Base-by-base conservation (phyloP, 2,113 vertebrate species). In the Sakesphorus luctuosus region DNA sequence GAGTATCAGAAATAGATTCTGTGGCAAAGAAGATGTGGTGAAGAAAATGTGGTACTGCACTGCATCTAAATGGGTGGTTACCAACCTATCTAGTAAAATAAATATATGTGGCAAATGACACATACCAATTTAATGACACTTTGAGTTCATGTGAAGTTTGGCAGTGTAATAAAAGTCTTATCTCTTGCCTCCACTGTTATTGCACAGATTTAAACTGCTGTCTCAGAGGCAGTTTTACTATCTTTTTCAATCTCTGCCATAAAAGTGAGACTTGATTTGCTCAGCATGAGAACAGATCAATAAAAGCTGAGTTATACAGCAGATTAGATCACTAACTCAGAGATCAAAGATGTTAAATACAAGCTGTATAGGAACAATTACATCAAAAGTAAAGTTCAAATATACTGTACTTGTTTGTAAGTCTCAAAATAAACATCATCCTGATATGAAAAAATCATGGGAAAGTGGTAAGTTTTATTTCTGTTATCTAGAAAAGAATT, bases 271-370 rank as follows among this genome's bases (percentile, higher is more conserved):
- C 98, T 98, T 98, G 98, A 98, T 99, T 99, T 98, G 98, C 98
- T 98, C 98, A 98, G 98, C 98, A 98, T 98, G 98, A 99, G 98
- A 99, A 98, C 97, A 99, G 98, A 99, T 99, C 98, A 98, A 99
- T 99, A 98, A 99, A 99, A 98, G 97, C 94, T 95, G 97, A 98
- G 97, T 98, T 98, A 97, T 97, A 98, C 97, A 97, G 92, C 87
- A 98, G 98, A 98, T 98, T 98, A 98, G 97, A 98, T 97, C 97
- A 97, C 98, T 98, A 98, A 98, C 98, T 97, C 82, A 72, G 96
- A 98, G 98, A 98, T 99, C 98, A 98, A 98, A 99, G 98, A 98
- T 98, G 97, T 96, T 98, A 98, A 98, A 97, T 98, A 97, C 93
- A 96, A 97, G 94, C 97, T 97, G 97, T 92, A 98, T 93, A 97